These are phyloP conservation scores for Aurelia sp. DNA, from an alignment of 30 jellyfish, hydroid and myxozoan species.

Conservation along the genomic window DNA sequence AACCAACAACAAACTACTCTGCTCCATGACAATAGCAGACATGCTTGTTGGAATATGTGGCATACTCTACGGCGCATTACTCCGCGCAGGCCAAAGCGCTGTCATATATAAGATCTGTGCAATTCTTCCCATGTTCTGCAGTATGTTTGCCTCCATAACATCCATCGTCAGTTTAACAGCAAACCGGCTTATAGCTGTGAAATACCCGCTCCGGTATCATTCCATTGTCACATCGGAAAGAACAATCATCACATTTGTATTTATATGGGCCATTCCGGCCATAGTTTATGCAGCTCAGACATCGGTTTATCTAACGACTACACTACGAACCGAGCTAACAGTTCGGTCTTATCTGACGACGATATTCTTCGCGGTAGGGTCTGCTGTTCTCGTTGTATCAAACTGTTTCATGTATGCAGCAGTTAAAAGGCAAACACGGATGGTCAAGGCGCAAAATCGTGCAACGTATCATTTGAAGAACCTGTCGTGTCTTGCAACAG, in stretches of 20 bases:
- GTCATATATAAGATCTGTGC: slow-evolving; percentile 35
- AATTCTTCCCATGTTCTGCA: slow-evolving; percentile 39
- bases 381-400: slow-evolving; percentile 17
- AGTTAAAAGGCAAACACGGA: slow-evolving; percentile 22
- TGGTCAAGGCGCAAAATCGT: slow-evolving; percentile 35
- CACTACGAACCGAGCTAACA: slow-evolving; percentile 8
- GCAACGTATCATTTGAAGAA: neutral
- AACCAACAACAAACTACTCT: slow-evolving; percentile 34
- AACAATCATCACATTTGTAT: neutral
- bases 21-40: slow-evolving; percentile 47
- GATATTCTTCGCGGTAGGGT: slow-evolving; percentile 22
- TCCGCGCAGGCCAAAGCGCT: neutral
- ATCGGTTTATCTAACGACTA: slow-evolving; percentile 2
- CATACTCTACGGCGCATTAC: slow-evolving; percentile 33
- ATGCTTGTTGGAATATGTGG: slow-evolving; percentile 41
- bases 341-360: slow-evolving; percentile 36
- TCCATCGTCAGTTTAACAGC: slow-evolving; percentile 25
- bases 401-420: slow-evolving; percentile 31
- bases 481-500: neutral
- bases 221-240: slow-evolving; percentile 18
- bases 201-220: slow-evolving; percentile 34
- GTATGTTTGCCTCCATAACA: slow-evolving; percentile 53
- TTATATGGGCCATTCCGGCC: slow-evolving; percentile 37
- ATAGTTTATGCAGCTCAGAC: slow-evolving; percentile 9
- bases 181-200: slow-evolving; percentile 24